These are phyloP conservation scores for Meloe dianella DNA, from an alignment of 2,888 invertebrate genomes.

Conservation along the genomic window DNA sequence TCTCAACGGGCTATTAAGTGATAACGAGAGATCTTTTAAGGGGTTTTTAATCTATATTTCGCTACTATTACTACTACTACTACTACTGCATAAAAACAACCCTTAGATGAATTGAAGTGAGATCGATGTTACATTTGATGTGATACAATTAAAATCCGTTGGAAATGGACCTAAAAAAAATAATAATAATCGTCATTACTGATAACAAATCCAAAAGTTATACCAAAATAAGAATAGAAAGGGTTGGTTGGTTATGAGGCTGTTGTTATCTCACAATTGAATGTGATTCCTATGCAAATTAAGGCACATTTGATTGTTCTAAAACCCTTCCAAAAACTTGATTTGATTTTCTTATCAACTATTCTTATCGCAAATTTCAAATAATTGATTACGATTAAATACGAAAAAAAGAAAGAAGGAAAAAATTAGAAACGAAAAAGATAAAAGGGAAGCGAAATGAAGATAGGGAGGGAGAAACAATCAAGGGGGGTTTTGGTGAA, in stretches of 20 bases:
- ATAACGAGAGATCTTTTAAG: background rate
- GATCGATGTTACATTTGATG: background rate
- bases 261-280: slow-evolving; percentile 28
- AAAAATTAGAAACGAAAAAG: background rate
- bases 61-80: too few species aligned
- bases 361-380: slow-evolving; percentile 2
- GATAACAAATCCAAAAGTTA: background rate
- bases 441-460: background rate
- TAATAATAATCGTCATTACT: background rate
- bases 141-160: background rate
- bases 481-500: background rate
- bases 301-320: slow-evolving; percentile 36
- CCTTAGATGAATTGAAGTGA: too few species aligned
- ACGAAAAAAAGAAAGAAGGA: background rate
- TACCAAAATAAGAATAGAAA: background rate
- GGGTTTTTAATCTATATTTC: background rate
- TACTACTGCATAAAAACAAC: background rate
- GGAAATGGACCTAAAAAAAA: background rate
- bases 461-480: background rate
- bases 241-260: slow-evolving; percentile 25
- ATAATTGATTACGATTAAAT: background rate
- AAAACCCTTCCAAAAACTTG: slow-evolving; percentile 11
- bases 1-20: slow-evolving; percentile 6
- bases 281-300: slow-evolving; percentile 42
- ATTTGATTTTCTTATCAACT: slow-evolving; percentile 8